Percentiles rank a stretch among this genome's conserved stretches.
Evolutionary conservation across 2,888 invertebrate genomes (phyloP).

Genomic region (Eugnorisma glareosa): DNA sequence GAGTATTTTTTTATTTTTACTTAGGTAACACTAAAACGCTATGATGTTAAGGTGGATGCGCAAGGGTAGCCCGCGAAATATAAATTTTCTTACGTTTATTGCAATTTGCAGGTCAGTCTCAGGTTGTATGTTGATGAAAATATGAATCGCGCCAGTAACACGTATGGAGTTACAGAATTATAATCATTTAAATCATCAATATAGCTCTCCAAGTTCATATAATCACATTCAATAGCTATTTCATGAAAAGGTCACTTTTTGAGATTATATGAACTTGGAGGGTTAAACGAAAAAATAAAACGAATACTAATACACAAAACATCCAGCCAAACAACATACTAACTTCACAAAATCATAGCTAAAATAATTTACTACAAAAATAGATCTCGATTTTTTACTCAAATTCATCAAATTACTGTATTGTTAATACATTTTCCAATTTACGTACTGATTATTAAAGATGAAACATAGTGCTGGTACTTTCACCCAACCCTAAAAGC

Average conservation of each 20-base stretch:
- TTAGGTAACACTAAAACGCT: neutral
- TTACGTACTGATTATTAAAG: slow-evolving; percentile 10
- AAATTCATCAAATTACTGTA: slow-evolving; percentile 34
- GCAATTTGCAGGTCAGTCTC: too few species aligned
- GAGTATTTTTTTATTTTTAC: neutral
- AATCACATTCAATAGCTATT: slow-evolving; percentile 42
- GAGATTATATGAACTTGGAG: too few species aligned
- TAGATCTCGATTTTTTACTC: slow-evolving; percentile 44
- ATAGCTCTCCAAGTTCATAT: neutral
- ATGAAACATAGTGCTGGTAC: neutral
- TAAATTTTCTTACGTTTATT: too few species aligned
- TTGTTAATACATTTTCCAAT: slow-evolving; percentile 36
- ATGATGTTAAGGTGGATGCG: too few species aligned
- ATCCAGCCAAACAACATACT: slow-evolving; percentile 53
- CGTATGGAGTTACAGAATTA: too few species aligned
- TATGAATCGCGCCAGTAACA: too few species aligned
- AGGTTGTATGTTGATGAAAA: too few species aligned
- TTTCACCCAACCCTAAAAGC: neutral
- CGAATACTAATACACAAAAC: slow-evolving; percentile 54
- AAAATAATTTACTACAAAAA: slow-evolving; percentile 64
- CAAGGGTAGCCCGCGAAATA: too few species aligned
- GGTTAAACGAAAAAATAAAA: slow-evolving; percentile 45
- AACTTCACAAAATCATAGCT: slow-evolving; percentile 59
- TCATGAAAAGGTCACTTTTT: too few species aligned
- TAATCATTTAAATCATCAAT: too few species aligned